These are phyloP conservation scores for Orius insidiosus DNA, from an alignment of 1,140 invertebrate genomes.

Conservation along the genomic window DNA sequence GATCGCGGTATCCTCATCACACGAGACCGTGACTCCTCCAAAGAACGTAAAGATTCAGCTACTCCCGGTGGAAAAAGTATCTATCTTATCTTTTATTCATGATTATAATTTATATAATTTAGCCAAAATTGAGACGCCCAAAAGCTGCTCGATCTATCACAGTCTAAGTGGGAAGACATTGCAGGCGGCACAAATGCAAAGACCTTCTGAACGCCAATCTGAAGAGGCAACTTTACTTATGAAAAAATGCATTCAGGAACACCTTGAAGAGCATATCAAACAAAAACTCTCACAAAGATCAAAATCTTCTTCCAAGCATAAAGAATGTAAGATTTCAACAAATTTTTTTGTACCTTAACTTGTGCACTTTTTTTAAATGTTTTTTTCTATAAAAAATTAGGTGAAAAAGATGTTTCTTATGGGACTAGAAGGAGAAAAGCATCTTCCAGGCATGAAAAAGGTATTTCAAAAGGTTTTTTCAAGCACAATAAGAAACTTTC, in stretches of 20 bases:
- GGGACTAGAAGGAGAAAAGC: no score
- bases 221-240: constrained; percentile 10
- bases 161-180: constrained; percentile 17
- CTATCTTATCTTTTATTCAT: background rate
- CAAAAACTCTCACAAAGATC: constrained; percentile 29
- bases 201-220: background rate
- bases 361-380: no score
- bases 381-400: no score
- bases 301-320: constrained; percentile 5
- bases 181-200: background rate
- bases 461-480: no score
- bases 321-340: constrained; percentile 2
- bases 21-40: constrained; percentile 17
- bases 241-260: constrained; percentile 22
- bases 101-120: background rate
- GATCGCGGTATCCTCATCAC: constrained; percentile 11
- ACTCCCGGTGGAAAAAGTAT: background rate
- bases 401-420: no score
- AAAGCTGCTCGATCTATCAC: constrained; percentile 19
- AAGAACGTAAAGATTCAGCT: constrained; percentile 13
- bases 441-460: no score
- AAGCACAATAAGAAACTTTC: no score
- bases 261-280: constrained; percentile 29
- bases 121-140: background rate
- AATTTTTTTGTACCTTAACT: no score